Percentiles rank a stretch among this genome's conserved stretches.
Conservation (phyloP, 2,113 vertebrate species). For the Clinocottus analis region DNA sequence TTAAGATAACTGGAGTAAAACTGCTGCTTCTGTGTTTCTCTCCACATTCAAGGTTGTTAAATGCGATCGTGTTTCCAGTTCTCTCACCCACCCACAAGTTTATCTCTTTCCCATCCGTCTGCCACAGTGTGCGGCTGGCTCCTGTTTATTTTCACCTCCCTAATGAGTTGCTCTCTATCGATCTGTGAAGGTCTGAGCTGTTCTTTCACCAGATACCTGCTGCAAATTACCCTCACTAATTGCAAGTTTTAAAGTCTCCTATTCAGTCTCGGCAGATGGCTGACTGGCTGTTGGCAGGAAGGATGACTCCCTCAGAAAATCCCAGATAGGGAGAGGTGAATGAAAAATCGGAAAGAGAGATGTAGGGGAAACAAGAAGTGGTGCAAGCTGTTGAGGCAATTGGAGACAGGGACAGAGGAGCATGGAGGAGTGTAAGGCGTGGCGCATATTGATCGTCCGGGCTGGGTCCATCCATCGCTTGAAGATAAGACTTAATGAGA, state of each 20-base stretch:
- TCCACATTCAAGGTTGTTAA: conserved; percentile 32
- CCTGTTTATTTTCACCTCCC: conserved; percentile 51
- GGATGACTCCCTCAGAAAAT: conserved; percentile 20
- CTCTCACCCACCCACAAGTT: conserved; percentile 32
- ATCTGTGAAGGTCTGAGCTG: conserved; percentile 69
- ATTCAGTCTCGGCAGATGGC: conserved; percentile 57
- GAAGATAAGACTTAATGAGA: conserved; percentile 77
- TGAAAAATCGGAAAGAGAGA: conserved; percentile 13
- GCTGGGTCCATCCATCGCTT: conserved; percentile 40
- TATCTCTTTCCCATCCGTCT: conserved; percentile 33
- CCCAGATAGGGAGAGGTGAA: not conserved
- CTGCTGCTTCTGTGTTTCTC: conserved; percentile 19
- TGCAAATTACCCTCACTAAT: conserved; percentile 60
- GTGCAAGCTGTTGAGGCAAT: conserved; percentile 48
- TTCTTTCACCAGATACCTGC: conserved; percentile 56
- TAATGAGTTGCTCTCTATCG: conserved; percentile 70
- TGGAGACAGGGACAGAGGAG: conserved; percentile 11
- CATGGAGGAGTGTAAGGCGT: not conserved
- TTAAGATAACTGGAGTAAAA: not conserved
- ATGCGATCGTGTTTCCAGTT: conserved; percentile 22
- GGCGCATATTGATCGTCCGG: conserved; percentile 60
- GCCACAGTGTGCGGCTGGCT: conserved; percentile 24
- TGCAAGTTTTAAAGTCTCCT: conserved; percentile 35
- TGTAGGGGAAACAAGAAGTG: not conserved
- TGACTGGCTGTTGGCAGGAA: conserved; percentile 29